Evolutionary conservation across 2,113 vertebrate species (phyloP), one percentile per base, ranked within the genome.

Genomic region (Balaenoptera acutorostrata): DNA sequence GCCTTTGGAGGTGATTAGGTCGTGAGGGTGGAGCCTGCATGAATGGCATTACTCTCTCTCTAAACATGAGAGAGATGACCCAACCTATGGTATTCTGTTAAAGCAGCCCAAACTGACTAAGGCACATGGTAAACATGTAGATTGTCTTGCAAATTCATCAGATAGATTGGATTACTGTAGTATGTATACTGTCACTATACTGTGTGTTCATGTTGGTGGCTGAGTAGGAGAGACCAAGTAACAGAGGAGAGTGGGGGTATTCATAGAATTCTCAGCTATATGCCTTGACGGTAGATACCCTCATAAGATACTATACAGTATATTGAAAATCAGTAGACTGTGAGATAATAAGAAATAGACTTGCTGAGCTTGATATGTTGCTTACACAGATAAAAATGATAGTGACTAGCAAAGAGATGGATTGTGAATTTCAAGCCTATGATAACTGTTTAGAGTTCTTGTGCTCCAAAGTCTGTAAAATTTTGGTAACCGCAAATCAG

Each of bases 331-430:
- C 29, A 36, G 27, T 39, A 77, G 15, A 36, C 75, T 69, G 1
- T 81, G 20, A 64, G 68, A 44, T 66, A 31, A 46, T 82, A 77
- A 92, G 69, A 86, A 92, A 85, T 61, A 64, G 18, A 78, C 46
- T 21, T 23, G n/a, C 23, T 78, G 75, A 78, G 3, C 20, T 75
- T 96, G 61, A 49, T 36, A 15, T 68, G 46, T 91, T 55, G 20
- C 20, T 85, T 36, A 71, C 25, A 27, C 41, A 68, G 59, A 27
- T 77, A 59, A 95, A 90, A 68, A 85, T 41, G 27, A 33, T 25
- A 59, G 27, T 82, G 46, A 52, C 77, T 63, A 64, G 49, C 14
- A 49, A 63, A 69, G 36, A 59, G 68, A 63, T 21, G 9, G 64
- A 25, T 74, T 82, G 20, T 69, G 71, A 39, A 52, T 93, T 96